Evolutionary conservation across 2,113 vertebrate genomes (phyloP).

Genomic region (Pterocles orientalis): DNA sequence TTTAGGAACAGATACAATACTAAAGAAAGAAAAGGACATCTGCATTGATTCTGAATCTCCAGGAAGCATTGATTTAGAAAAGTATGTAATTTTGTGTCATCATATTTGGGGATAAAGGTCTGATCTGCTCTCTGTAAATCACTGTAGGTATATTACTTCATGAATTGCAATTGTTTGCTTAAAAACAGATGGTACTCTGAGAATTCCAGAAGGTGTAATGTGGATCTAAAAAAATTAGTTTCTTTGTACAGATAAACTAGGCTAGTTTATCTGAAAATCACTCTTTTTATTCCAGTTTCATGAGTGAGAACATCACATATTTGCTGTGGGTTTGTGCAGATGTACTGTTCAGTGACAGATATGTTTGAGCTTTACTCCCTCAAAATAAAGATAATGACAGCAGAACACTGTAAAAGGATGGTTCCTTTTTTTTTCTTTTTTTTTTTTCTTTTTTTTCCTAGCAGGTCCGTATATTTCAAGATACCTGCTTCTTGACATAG

Average conservation of each 20-base stretch:
- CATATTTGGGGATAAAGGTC: neutral
- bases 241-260: neutral
- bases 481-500: neutral
- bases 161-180: conserved; percentile 25
- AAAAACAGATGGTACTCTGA: conserved; percentile 7
- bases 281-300: neutral
- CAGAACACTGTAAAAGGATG: neutral
- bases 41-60: conserved; percentile 32
- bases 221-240: neutral
- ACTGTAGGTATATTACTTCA: neutral
- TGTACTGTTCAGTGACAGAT: neutral
- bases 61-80: conserved; percentile 16
- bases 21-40: neutral
- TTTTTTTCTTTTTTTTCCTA: neutral
- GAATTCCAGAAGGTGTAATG: neutral
- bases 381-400: neutral
- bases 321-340: neutral
- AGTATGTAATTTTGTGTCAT: neutral
- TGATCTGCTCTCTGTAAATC: neutral
- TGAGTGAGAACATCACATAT: neutral
- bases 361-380: neutral
- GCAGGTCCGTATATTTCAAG: neutral
- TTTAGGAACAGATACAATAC: neutral
- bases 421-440: neutral
- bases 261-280: neutral